Conservation (phyloP, 2,888 invertebrate species). For the Acleris laterana region DNA sequence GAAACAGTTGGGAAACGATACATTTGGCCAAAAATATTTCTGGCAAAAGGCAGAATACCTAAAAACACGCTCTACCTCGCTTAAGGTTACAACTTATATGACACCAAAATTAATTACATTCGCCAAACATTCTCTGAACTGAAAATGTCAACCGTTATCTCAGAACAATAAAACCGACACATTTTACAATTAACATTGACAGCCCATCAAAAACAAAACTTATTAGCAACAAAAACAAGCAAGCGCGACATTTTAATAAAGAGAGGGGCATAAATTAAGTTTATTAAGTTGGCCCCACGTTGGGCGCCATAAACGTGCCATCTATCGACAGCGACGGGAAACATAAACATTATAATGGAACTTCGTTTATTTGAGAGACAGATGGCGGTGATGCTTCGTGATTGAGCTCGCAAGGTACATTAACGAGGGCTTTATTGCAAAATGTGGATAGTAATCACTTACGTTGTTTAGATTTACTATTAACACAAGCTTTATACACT, state of each 20-base stretch:
- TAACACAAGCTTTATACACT: no score
- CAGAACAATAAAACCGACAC: conserved; percentile 1
- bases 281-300: conserved; percentile 54
- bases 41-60: no score
- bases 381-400: conserved; percentile 24
- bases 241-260: conserved; percentile 44
- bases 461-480: no score
- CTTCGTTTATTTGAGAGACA: conserved; percentile 54
- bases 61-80: no score
- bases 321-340: conserved; percentile 59
- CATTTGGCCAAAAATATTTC: no score
- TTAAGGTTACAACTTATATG: no score
- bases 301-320: conserved; percentile 56
- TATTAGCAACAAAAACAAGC: conserved; percentile 28
- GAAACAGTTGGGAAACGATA: no score
- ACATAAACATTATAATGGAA: conserved; percentile 57
- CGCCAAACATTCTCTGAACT: no score
- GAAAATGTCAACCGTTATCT: no score
- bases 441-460: not conserved
- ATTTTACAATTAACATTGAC: conserved; percentile 21
- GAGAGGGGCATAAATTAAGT: conserved; percentile 55
- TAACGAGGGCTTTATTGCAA: not conserved
- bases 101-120: no score
- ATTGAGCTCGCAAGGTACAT: conserved; percentile 7
- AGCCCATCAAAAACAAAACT: conserved; percentile 34